A percentile compares a stretch with the other conserved stretches of the same genome.
Evolutionary conservation across 2,888 invertebrate species (phyloP).

Genomic region (Diarsia rubi): DNA sequence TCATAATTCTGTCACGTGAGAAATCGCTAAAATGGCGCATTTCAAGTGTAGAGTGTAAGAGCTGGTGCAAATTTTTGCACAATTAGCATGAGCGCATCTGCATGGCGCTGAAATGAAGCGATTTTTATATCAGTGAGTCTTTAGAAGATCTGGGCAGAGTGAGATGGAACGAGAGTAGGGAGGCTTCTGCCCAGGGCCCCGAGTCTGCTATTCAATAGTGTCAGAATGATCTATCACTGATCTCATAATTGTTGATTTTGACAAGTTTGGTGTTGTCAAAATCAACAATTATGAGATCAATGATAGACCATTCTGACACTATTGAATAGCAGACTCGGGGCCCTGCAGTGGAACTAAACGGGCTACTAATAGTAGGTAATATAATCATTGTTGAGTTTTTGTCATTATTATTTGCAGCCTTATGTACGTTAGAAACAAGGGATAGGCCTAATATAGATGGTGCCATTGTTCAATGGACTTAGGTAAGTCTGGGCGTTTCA

Average conservation of each 20-base stretch:
- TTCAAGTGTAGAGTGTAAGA: neutral
- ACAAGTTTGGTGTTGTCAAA: too few relatives aligned
- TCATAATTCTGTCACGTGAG: constrained; percentile 3
- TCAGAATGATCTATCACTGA: too few relatives aligned
- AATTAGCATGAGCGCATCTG: neutral
- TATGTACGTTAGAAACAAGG: neutral
- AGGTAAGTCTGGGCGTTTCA: neutral
- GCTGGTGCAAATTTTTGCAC: neutral
- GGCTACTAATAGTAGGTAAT: neutral
- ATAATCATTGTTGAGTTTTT: neutral
- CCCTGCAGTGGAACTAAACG: rapidly evolving
- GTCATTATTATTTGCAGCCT: neutral
- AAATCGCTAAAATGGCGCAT: constrained; percentile 18
- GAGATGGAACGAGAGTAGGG: neutral
- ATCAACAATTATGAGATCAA: too few relatives aligned
- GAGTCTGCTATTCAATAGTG: too few relatives aligned
- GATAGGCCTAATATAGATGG: neutral
- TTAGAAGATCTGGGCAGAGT: neutral
- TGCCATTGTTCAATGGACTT: neutral
- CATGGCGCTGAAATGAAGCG: neutral
- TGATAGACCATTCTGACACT: too few relatives aligned
- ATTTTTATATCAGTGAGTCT: neutral
- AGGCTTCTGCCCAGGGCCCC: neutral
- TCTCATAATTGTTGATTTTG: too few relatives aligned
- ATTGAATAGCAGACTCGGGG: too few relatives aligned